Evolutionary conservation across 2,888 invertebrate species (phyloP), one percentile per base, ranked within the genome.

Genomic region (Eristalis tenax): DNA sequence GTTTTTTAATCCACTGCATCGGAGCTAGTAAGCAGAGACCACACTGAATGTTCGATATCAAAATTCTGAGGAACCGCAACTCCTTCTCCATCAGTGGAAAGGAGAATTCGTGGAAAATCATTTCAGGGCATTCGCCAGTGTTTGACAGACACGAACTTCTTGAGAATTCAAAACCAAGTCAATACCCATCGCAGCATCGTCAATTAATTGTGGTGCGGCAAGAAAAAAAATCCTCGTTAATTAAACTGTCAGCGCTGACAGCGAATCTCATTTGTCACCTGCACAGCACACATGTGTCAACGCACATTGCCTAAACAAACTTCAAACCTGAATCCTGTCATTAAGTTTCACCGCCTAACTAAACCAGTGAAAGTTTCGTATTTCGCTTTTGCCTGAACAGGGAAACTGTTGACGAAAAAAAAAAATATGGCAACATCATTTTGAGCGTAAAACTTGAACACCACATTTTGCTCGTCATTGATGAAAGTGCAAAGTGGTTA

Each of bases 401-500:
- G 50, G 50, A 50, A 50, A 18, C 50, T 50, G 18, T 50, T 50
- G 18, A 18, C n/a, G 18, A 23, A 57, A 56, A 40, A 63, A 56
- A 57, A 68, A 43, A 23, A 63, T 61, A 22, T 35, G 59, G 43
- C 22, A 38, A 23, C 26, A 57, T 57, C 59, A 50, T 50, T 50
- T 50, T 50, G 18, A 50, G 18, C 57, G 40, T 77, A 61, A 71
- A 80, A 76, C 73, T 77, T 77, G 77, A 80, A 80, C 80, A 80
- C 77, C 73, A 59, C 68, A 80, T 75, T n/a, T 76, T 66, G 26
- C 57, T 71, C 75, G 76, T 76, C 87, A 87, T 83, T 83, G 83
- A 87, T 87, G 83, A 80, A 83, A 83, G 83, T 79, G 77, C 75
- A 83, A 87, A 87, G 83, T 83, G 87, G 83, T 83, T 87, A 83